These are phyloP conservation scores for Metacarcinus magister DNA, from an alignment of 2,888 invertebrate species.

Conservation along the genomic window DNA sequence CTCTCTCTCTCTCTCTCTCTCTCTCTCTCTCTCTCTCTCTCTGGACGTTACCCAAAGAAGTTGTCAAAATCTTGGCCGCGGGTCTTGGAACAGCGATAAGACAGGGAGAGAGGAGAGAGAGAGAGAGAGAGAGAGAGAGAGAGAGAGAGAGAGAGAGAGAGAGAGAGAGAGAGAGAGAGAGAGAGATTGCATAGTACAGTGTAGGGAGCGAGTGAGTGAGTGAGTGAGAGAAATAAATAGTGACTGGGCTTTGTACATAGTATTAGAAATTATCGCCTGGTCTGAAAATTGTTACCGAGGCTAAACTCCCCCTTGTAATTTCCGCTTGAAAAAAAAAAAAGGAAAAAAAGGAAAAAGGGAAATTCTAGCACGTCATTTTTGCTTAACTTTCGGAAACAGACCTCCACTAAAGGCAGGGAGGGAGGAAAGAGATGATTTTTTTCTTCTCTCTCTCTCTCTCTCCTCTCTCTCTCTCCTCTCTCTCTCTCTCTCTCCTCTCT, in stretches of 20 bases:
- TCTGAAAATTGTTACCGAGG: neutral
- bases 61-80: too few species aligned
- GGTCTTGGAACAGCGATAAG: too few species aligned
- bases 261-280: too few species aligned
- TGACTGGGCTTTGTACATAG: too few species aligned
- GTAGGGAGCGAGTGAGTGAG: too few species aligned
- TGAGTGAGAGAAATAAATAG: neutral
- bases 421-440: too few species aligned
- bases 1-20: too few species aligned
- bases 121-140: neutral
- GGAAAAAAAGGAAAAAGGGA: neutral
- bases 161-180: too few species aligned
- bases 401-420: neutral
- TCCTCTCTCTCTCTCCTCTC: slow-evolving; percentile 1
- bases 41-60: too few species aligned
- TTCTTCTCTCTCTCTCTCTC: neutral
- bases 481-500: slow-evolving; percentile 7
- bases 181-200: too few species aligned
- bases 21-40: too few species aligned
- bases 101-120: neutral
- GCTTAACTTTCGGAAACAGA: neutral
- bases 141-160: neutral
- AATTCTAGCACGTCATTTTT: neutral
- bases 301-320: neutral
- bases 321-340: neutral